Percentiles rank a stretch among this genome's conserved stretches.
phyloP scores from a whole-genome alignment of 2,888 invertebrate genomes.

The Helicoverpa assulta region DNA sequence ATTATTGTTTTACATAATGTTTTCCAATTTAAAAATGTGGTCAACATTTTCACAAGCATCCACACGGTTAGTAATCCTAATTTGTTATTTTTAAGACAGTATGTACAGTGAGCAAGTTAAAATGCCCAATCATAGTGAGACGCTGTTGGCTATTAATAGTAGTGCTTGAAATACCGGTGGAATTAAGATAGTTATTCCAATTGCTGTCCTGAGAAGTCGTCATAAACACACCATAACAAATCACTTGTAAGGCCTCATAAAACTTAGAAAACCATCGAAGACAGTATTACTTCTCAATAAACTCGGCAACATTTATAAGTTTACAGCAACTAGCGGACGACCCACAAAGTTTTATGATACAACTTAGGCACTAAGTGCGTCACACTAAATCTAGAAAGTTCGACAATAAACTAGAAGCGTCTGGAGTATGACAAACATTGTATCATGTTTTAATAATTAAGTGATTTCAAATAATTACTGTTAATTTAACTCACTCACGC shows the following conservation, averaged over 20 bases:
- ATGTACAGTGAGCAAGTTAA: no score
- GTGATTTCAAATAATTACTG: slow-evolving; percentile 20
- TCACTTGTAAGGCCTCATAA: slow-evolving; percentile 29
- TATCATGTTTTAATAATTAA: slow-evolving; percentile 43
- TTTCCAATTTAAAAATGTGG: no score
- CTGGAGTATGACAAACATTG: slow-evolving; percentile 44
- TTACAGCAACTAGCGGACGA: slow-evolving; percentile 41
- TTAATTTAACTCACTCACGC: slow-evolving; percentile 29
- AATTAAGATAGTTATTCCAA: no score
- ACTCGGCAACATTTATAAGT: slow-evolving; percentile 50
- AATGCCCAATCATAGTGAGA: no score
- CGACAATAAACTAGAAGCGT: slow-evolving; percentile 52
- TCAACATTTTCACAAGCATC: no score
- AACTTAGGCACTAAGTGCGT: slow-evolving; percentile 48
- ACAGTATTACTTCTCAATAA: slow-evolving; percentile 39
- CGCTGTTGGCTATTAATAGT: no score
- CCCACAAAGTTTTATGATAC: slow-evolving; percentile 59
- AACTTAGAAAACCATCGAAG: slow-evolving; percentile 23
- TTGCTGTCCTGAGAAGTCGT: no score
- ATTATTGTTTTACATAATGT: no score
- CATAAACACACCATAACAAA: slow-evolving; percentile 8
- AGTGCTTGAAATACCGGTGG: no score
- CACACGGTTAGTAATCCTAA: no score
- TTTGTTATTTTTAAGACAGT: no score
- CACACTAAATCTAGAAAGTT: slow-evolving; percentile 58